Conservation (phyloP, 2,888 invertebrate genomes). For the Cosmia pyralina region DNA sequence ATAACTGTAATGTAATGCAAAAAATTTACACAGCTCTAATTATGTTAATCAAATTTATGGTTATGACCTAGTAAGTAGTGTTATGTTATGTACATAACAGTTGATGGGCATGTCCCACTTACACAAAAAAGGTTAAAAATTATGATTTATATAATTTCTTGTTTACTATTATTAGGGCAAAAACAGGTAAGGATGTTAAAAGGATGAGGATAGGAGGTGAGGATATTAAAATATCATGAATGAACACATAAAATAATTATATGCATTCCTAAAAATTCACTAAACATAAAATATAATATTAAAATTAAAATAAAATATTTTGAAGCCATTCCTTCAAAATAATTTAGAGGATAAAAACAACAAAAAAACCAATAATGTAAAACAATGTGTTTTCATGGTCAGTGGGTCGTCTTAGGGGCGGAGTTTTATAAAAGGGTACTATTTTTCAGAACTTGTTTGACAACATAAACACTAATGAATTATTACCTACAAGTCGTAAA, state of each 20-base stretch:
- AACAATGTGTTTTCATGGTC: neutral
- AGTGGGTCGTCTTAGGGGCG: too few relatives aligned
- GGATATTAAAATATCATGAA: neutral
- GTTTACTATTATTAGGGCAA: neutral
- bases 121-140: neutral
- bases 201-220: too few relatives aligned
- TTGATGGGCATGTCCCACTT: constrained; percentile 42
- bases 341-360: neutral
- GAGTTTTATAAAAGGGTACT: too few relatives aligned
- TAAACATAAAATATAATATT: too few relatives aligned
- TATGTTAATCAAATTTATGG: constrained; percentile 41
- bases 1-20: constrained; percentile 34
- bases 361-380: neutral
- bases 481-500: constrained; percentile 31
- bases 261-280: neutral
- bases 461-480: constrained; percentile 45
- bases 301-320: too few relatives aligned
- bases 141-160: neutral
- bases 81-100: constrained; percentile 50
- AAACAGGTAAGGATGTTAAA: neutral
- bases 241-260: neutral
- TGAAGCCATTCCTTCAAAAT: neutral
- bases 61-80: constrained; percentile 44
- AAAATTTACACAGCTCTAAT: constrained; percentile 33
- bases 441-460: constrained; percentile 24